Evolutionary conservation across 2,888 invertebrate genomes (phyloP).

Genomic region (Leptinotarsa tumamoca): DNA sequence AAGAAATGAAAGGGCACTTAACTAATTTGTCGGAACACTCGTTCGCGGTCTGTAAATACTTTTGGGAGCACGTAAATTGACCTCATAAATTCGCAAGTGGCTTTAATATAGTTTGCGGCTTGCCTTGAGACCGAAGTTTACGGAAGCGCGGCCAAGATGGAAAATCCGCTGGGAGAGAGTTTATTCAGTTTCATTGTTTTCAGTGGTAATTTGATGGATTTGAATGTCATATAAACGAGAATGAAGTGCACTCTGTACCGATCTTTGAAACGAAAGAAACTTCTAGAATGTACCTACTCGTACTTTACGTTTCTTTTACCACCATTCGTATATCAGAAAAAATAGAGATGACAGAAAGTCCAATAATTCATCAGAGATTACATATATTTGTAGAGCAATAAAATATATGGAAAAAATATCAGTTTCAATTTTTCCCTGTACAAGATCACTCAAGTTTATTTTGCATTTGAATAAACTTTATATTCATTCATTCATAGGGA

Average conservation of each 20-base stretch:
- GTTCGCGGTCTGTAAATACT: constrained; percentile 33
- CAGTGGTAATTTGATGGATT: not conserved
- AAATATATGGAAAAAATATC: too few species aligned
- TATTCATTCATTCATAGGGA: too few species aligned
- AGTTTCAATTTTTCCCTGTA: too few species aligned
- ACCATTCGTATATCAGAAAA: too few species aligned
- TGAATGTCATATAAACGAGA: not conserved
- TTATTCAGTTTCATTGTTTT: constrained; percentile 5
- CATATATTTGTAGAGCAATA: too few species aligned
- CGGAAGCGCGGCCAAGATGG: constrained; percentile 5
- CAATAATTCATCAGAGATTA: too few species aligned
- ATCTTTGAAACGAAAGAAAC: not conserved
- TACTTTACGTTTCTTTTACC: too few species aligned
- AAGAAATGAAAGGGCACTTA: constrained; percentile 51
- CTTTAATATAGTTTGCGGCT: constrained; percentile 21
- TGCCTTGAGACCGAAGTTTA: constrained; percentile 16
- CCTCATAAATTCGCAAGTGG: constrained; percentile 25
- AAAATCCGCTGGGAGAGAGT: not conserved
- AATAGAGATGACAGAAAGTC: too few species aligned
- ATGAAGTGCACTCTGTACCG: not conserved
- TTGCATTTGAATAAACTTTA: too few species aligned
- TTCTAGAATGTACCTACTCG: too few species aligned
- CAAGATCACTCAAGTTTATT: too few species aligned
- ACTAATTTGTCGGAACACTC: constrained; percentile 49
- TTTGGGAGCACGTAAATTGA: constrained; percentile 29